Evolutionary conservation across 2,113 vertebrate genomes (phyloP), one percentile per base, ranked within the genome.

Genomic region (Empidonax alnorum): DNA sequence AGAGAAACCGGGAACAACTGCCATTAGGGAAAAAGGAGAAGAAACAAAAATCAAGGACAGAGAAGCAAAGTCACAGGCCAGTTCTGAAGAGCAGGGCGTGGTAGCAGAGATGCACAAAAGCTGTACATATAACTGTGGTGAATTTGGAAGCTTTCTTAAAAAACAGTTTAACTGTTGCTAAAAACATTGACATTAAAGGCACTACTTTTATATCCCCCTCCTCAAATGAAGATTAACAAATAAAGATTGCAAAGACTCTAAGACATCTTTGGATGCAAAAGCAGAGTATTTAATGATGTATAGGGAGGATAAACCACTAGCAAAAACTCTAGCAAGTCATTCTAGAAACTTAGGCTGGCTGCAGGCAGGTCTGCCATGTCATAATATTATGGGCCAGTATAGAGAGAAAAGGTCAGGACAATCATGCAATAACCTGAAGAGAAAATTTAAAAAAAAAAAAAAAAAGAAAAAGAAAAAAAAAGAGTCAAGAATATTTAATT

Each of bases 11-110:
- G 63, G 61, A 92, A 85, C 27, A 25, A 84, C 50, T 74, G 56
- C 59, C 68, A 56, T 72, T 68, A 82, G 62, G 18, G 56, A 61
- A 93, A 76, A 61, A 52, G 1, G 16, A 62, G 18, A 59, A 6
- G 39, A 75, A 37, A 30, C 35, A 27, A 41, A 42, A 30, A 24
- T 42, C 73, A 95, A 96, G 94, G 93, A 87, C 77, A 35, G 52
- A 93, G 42, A 42, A 96, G 58, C 23, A 96, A 94, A 93, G 56
- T 82, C 93, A 83, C 30, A 82, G 71, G 47, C 80, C 50, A 47
- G 1, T n/a, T 90, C 80, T 90, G 67, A 89, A 85, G n/a, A 94
- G 74, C 52, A 72, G 52, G 44, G 63, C 1, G 2, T 18, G n/a
- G 41, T 33, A 76, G 49, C n/a, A 86, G 39, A 93, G 47, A 67